A percentile compares a stretch with the other conserved stretches of the same genome.
Conservation (phyloP, 30 jellyfish, hydroid and myxozoan genomes). For the Turritopsis dohrnii region DNA sequence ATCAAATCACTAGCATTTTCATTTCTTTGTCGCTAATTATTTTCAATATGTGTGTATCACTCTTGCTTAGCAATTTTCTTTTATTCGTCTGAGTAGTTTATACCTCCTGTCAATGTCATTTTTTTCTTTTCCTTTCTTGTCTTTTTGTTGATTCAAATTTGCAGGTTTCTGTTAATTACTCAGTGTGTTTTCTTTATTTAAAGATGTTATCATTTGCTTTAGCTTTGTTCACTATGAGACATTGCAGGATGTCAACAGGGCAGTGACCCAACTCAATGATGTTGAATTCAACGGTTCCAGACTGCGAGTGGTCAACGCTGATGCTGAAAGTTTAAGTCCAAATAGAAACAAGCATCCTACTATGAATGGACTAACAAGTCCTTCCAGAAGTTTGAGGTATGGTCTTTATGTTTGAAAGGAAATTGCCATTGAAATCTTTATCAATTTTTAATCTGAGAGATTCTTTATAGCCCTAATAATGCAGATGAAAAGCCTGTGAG, state of each 20-base stretch:
- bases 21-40: too few species aligned
- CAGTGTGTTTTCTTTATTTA: background rate
- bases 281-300: slow-evolving; percentile 54
- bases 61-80: too few species aligned
- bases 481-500: background rate
- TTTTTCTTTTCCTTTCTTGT: too few species aligned
- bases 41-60: too few species aligned
- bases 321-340: background rate
- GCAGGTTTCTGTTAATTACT: background rate
- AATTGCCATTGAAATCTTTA: background rate
- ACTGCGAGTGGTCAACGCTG: slow-evolving; percentile 48
- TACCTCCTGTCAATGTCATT: too few species aligned
- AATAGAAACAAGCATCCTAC: background rate
- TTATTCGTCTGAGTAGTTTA: too few species aligned
- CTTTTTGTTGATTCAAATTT: background rate
- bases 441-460: background rate
- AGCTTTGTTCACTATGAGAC: slow-evolving; percentile 55
- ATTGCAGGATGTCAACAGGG: slow-evolving; percentile 36
- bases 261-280: slow-evolving; percentile 38
- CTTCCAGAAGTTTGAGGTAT: background rate
- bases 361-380: background rate
- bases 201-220: background rate
- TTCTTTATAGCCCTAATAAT: background rate
- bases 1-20: too few species aligned
- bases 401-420: background rate